Base-by-base conservation (phyloP, 2,113 vertebrate species). In the Lampris incognitus region DNA sequence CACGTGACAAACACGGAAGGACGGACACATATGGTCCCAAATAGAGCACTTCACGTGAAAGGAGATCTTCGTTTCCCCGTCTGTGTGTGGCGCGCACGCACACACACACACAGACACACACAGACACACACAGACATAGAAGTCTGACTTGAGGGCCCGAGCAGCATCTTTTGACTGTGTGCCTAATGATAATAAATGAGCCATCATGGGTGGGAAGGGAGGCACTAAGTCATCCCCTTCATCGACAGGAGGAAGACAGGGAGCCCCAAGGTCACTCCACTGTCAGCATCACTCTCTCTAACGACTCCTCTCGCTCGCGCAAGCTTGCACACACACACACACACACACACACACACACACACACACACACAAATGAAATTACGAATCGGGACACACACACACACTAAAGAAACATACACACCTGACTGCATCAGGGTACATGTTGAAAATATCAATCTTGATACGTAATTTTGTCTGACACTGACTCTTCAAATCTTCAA, bases 101-200 rank as follows among this genome's bases (percentile, higher is more conserved):
- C 71, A 59, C 49, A 60, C 62, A 52, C 40, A 54, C 37, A 48
- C 58, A 38, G 49, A 44, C 0, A 60, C 13, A 68, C 36, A 51
- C 3, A 0, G 44, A 38, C 58, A 58, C 39, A 56, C 51, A 11
- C 52, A 66, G 59, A 80, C 42, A 37, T 40, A 76, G 42, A 57
- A 58, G 85, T 85, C 77, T 41, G 87, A 88, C 88, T 89, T 87
- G 79, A 87, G 81, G 89, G 83, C 67, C 80, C 49, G 78, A 87
- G 84, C 80, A 69, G 83, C 87, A 86, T 93, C 87, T 92, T 91
- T 89, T 91, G 91, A 92, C 91, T 91, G 82, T 85, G 91, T 90
- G 92, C 91, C 92, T 93, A 93, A 93, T 93, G 91, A 93, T 93
- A 93, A 93, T 92, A 92, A 91, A 93, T 93, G 92, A 92, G 90